phyloP scores from a whole-genome alignment of 92 coral and sea anemone species.

The Palythoa caribaeorum region DNA sequence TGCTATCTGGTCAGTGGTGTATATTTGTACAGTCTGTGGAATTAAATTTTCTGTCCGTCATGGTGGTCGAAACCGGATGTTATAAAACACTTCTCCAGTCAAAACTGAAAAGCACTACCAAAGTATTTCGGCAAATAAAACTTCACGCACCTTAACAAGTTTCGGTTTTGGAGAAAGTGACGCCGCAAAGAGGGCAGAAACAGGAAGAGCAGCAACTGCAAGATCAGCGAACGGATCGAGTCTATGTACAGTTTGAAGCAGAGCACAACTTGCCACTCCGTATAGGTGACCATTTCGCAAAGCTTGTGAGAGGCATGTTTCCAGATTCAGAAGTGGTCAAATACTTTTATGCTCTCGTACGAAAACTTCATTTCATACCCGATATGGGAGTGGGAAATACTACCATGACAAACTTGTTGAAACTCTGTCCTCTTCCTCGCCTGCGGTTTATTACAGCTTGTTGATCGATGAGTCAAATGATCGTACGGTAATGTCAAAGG shows the following conservation, averaged over 20 bases:
- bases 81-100: not conserved
- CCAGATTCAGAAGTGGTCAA: conserved; percentile 18
- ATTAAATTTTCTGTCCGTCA: not conserved
- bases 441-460: conserved; percentile 7
- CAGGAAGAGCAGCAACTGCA: not conserved
- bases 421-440: not conserved
- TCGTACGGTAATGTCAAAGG: conserved; percentile 27
- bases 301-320: conserved; percentile 27
- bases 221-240: not conserved
- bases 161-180: conserved; percentile 29
- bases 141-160: no score
- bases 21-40: not conserved
- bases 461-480: conserved; percentile 34
- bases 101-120: not conserved
- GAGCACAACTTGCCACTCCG: conserved; percentile 12
- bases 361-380: conserved; percentile 8
- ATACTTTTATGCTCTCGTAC: conserved; percentile 25
- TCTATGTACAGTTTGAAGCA: conserved; percentile 26
- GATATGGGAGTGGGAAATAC: conserved; percentile 10
- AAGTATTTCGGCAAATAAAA: not conserved
- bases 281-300: conserved; percentile 13
- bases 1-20: no score
- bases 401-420: conserved; percentile 11
- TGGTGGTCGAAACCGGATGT: conserved; percentile 1
- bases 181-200: conserved; percentile 23